Percentiles rank a stretch among this genome's conserved stretches.
These are phyloP conservation scores for Bombus picipes DNA, from an alignment of 1,140 invertebrate species.

Conservation along the genomic window DNA sequence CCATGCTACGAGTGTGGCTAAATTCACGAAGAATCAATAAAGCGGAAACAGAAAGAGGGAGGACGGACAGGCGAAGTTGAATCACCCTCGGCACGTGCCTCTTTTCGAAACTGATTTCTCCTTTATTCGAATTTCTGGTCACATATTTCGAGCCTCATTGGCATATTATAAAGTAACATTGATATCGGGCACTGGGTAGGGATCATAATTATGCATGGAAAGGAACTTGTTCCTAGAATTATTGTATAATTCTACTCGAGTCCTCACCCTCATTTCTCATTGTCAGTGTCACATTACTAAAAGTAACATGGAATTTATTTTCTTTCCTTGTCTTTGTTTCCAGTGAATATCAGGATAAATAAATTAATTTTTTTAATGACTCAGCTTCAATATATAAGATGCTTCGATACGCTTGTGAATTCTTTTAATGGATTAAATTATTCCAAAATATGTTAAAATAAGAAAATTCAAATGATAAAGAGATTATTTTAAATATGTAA, in stretches of 20 bases:
- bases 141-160: conserved; percentile 47
- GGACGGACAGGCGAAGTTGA: background rate
- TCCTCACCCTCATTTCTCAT: background rate
- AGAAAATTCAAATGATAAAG: too few relatives aligned
- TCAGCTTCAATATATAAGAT: too few relatives aligned
- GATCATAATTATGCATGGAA: background rate
- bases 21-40: conserved; percentile 14
- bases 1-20: background rate
- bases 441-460: too few relatives aligned
- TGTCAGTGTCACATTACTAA: background rate
- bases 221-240: background rate
- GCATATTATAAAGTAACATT: conserved; percentile 33
- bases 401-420: too few relatives aligned
- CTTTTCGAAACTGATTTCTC: conserved; percentile 49
- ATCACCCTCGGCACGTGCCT: conserved; percentile 30
- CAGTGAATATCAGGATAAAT: background rate
- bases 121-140: conserved; percentile 40
- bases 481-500: too few relatives aligned
- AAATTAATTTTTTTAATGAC: background rate
- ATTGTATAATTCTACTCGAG: background rate
- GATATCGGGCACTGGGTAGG: conserved; percentile 4
- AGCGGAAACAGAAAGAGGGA: background rate
- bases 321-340: background rate
- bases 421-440: too few relatives aligned
- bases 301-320: background rate